phyloP scores from a whole-genome alignment of 2,113 vertebrate species.

The Pristiophorus japonicus region DNA sequence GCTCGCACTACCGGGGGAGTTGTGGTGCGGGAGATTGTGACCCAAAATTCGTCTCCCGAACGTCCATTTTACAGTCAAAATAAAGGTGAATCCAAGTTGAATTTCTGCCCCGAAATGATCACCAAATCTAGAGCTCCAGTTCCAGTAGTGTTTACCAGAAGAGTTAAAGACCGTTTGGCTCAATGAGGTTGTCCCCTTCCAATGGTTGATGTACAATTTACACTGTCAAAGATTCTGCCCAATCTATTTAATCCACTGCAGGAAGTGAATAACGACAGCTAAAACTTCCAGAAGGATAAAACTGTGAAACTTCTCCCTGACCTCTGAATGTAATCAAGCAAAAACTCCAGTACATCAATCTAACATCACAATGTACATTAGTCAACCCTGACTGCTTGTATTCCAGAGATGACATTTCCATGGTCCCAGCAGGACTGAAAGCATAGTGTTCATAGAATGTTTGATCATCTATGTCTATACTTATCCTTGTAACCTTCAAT shows the following conservation, averaged over 20 bases:
- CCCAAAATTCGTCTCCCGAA: neutral
- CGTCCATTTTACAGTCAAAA: neutral
- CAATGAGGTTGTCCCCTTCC: neutral
- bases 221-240: neutral
- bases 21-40: neutral
- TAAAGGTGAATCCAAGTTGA: neutral
- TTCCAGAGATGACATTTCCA: slow-evolving; percentile 35
- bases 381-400: slow-evolving; percentile 28
- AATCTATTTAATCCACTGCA: neutral
- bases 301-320: slow-evolving; percentile 26
- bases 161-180: neutral
- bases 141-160: neutral
- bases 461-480: slow-evolving; percentile 11
- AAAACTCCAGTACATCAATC: slow-evolving; percentile 15
- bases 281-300: slow-evolving; percentile 17
- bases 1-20: neutral
- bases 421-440: slow-evolving; percentile 19
- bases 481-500: slow-evolving; percentile 32
- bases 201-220: neutral
- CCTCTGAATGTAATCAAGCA: slow-evolving; percentile 31
- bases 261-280: neutral
- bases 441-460: slow-evolving; percentile 25
- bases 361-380: slow-evolving; percentile 31
- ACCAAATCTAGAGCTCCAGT: neutral
- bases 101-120: neutral